Evolutionary conservation across 2,797 vertebrate species (phyloP).

Genomic region (Peromyscus attwateri): DNA sequence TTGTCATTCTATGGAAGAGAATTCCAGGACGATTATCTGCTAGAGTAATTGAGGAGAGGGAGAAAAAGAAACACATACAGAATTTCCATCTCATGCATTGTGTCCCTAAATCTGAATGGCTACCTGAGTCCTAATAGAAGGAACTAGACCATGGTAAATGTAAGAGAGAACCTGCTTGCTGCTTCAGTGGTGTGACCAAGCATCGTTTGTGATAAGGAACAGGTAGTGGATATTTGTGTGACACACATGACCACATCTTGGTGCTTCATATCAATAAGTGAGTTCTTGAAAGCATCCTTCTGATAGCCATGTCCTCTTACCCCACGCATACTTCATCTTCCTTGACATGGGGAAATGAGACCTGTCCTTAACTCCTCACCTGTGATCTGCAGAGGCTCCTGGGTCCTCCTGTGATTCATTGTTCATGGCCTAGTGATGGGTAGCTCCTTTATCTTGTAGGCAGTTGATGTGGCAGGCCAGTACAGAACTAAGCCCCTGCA

Average conservation of each 20-base stretch:
- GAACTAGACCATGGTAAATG: background rate
- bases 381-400: background rate
- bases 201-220: background rate
- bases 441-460: constrained; percentile 53
- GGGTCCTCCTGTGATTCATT: background rate
- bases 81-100: background rate
- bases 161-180: background rate
- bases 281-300: background rate
- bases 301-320: background rate
- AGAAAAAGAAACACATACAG: background rate
- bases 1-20: background rate
- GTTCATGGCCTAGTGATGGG: background rate
- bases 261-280: background rate
- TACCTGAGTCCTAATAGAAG: background rate
- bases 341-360: background rate
- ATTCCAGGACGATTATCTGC: background rate
- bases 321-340: background rate
- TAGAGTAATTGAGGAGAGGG: background rate
- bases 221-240: constrained; percentile 1
- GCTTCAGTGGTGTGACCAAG: background rate
- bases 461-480: constrained; percentile 45
- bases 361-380: background rate
- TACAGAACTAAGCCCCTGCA: constrained; percentile 77
- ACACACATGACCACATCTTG: background rate
- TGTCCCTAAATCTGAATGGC: background rate